Conservation (phyloP, 2,797 vertebrate genomes). For the Falco rusticolus region DNA sequence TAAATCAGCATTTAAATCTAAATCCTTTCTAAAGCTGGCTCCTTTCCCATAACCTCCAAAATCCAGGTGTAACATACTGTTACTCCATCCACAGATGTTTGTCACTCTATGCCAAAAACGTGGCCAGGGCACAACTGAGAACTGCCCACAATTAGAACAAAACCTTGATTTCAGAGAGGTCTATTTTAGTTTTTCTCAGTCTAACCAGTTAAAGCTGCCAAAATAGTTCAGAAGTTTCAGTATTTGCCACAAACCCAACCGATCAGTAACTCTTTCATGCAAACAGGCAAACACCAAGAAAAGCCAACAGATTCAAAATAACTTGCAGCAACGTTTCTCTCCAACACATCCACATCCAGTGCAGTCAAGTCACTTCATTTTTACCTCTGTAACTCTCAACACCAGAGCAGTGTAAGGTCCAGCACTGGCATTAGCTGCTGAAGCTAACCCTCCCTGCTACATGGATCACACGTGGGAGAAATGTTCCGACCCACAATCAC, state of each 20-base stretch:
- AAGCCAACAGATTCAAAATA: not conserved
- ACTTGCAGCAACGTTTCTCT: not conserved
- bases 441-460: not conserved
- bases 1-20: constrained; percentile 19
- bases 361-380: not conserved
- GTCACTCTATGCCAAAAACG: not conserved
- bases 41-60: constrained; percentile 37
- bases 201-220: not conserved
- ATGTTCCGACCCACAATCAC: not conserved
- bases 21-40: constrained; percentile 27
- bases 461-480: not conserved
- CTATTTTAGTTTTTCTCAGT: not conserved
- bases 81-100: not conserved
- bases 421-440: not conserved
- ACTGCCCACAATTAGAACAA: not conserved
- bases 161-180: not conserved
- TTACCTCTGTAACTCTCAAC: not conserved
- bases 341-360: not conserved
- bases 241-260: not conserved
- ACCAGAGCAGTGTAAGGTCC: not conserved
- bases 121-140: not conserved
- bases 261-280: not conserved
- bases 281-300: not conserved
- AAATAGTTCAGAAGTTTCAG: constrained; percentile 19
- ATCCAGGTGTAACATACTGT: not conserved